A percentile compares a stretch with the other conserved stretches of the same genome.
Conservation (phyloP, 2,113 vertebrate species). For the Glaucidium brasilianum region DNA sequence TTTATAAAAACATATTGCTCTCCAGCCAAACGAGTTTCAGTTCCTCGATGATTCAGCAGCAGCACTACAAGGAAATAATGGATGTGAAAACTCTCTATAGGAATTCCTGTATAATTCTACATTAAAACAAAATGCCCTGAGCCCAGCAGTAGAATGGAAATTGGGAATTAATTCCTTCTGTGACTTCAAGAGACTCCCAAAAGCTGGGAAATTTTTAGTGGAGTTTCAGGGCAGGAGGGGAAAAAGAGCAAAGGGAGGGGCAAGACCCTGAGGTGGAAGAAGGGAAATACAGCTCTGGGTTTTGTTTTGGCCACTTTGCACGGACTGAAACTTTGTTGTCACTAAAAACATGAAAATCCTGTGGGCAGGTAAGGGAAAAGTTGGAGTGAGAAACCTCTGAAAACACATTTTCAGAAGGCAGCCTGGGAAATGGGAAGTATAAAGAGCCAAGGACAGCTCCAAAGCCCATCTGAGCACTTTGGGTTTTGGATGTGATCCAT, state of each 20-base stretch:
- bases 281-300: background rate
- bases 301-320: background rate
- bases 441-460: background rate
- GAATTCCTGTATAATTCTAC: background rate
- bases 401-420: background rate
- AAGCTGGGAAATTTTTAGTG: background rate
- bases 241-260: background rate
- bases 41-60: slow-evolving; percentile 58
- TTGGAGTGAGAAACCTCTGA: background rate
- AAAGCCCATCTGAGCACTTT: slow-evolving; percentile 15
- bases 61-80: slow-evolving; percentile 15
- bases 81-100: background rate
- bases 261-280: background rate
- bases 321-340: background rate
- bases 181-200: background rate
- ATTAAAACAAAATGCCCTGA: slow-evolving; percentile 7
- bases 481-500: background rate
- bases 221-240: background rate
- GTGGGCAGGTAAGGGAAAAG: background rate
- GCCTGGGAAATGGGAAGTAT: background rate
- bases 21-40: slow-evolving; percentile 30
- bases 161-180: background rate
- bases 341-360: background rate
- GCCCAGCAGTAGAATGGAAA: background rate
- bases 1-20: slow-evolving; percentile 1